Percentiles rank a stretch among this genome's conserved stretches.
Evolutionary conservation across 2,888 invertebrate genomes (phyloP).

Genomic region (Andrena trimmerana): DNA sequence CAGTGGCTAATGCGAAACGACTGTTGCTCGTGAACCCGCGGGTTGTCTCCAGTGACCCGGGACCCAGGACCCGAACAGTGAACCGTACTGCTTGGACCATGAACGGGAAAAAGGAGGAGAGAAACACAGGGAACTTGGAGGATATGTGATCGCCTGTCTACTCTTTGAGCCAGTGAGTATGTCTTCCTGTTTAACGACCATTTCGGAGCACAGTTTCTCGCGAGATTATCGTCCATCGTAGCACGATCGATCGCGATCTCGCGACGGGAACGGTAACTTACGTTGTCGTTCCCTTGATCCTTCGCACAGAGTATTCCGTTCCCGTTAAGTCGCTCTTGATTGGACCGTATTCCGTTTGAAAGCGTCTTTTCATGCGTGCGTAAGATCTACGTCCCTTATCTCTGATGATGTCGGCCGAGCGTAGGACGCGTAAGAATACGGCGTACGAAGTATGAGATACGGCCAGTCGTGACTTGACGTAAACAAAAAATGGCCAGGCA

Average conservation of each 20-base stretch:
- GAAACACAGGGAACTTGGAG: slow-evolving; percentile 9
- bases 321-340: neutral
- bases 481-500: neutral
- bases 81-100: slow-evolving; percentile 1
- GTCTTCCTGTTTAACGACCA: neutral
- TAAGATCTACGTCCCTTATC: slow-evolving; percentile 5
- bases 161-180: slow-evolving; percentile 34
- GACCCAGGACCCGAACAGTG: neutral
- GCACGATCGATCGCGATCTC: neutral
- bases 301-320: neutral
- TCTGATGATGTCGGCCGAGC: neutral
- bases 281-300: neutral
- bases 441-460: neutral
- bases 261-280: neutral
- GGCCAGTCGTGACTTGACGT: neutral
- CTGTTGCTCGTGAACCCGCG: neutral
- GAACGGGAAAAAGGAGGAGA: slow-evolving; percentile 12
- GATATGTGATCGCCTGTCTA: slow-evolving; percentile 41
- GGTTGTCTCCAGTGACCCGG: neutral
- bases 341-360: neutral
- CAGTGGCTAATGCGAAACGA: neutral
- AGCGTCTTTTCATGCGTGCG: neutral
- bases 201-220: neutral
- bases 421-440: neutral
- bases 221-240: neutral